These are phyloP conservation scores for Damaliscus lunatus DNA, from an alignment of 2,113 vertebrate species.

Conservation along the genomic window DNA sequence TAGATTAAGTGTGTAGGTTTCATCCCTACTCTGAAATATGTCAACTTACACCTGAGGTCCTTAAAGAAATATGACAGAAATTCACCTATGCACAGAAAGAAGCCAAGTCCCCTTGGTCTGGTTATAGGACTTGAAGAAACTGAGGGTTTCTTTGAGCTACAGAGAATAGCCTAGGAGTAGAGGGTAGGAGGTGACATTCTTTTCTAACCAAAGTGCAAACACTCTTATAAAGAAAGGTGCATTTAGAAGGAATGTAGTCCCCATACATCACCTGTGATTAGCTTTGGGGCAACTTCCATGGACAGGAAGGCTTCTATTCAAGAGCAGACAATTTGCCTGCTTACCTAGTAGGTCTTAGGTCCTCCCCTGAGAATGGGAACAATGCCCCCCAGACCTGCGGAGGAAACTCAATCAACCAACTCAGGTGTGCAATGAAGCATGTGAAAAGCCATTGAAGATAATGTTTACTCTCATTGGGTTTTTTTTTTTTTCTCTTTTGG, in stretches of 20 bases:
- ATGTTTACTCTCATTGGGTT: conserved; percentile 37
- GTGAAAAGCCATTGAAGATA: conserved; percentile 13
- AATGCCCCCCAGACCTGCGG: conserved; percentile 39
- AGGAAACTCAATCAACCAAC: conserved; percentile 61
- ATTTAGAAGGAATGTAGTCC: conserved; percentile 70
- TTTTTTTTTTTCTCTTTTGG: background rate
- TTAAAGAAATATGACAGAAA: conserved; percentile 29
- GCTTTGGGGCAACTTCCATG: conserved; percentile 64
- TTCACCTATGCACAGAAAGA: background rate
- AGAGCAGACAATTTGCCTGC: conserved; percentile 56
- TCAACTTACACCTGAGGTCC: conserved; percentile 5
- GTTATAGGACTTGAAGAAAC: background rate
- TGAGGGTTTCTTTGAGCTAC: background rate
- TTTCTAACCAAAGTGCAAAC: conserved; percentile 54
- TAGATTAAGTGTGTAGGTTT: background rate
- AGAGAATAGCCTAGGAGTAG: background rate
- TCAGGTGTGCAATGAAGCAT: conserved; percentile 50
- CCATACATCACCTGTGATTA: conserved; percentile 74
- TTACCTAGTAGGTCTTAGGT: conserved; percentile 59
- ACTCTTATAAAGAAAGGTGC: conserved; percentile 48
- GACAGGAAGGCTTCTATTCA: conserved; percentile 68
- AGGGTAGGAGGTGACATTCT: conserved; percentile 37
- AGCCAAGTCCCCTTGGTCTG: background rate
- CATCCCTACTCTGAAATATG: background rate
- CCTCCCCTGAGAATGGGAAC: conserved; percentile 47